Base-by-base conservation (phyloP, 2,797 vertebrate genomes). In the Lindbergichthys nudifrons region DNA sequence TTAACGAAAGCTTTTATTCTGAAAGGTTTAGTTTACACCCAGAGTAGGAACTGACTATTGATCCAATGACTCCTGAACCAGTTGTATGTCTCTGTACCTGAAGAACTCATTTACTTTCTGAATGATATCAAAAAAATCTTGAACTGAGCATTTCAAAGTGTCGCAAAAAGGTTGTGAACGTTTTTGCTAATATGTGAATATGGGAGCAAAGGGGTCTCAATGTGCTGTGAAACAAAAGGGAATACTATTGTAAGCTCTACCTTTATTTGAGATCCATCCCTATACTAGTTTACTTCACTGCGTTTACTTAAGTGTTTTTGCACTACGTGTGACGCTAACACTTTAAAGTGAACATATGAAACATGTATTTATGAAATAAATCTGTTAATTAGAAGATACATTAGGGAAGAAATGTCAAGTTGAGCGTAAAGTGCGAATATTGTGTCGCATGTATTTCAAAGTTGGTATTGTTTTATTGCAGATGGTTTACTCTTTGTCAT, bases 401-500 rank as follows among this genome's bases (percentile, higher is more conserved):
- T 36, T 36, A 9, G 32, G 32, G 5, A 32, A 8, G 32, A 32
- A 32, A 32, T 5, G 32, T 32, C 32, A 32, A 32, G 32, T 36
- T 26, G 26, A 26, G 26, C 26, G 4, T 16, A 53, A 18, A 52
- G 41, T 16, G 32, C n/a, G 5, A 52, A 60, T 2, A 43, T 3
- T 2, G 2, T 12, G 5, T 50, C 12, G 64, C 10, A 41, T 59
- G 32, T 13, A 6, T 7, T 36, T 7, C 5, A 6, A 36, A 36
- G 36, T 30, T 60, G 19, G 56, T 19, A 16, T 36, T 36, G 10
- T 11, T 41, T 62, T 53, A 12, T 42, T 53, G 16, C 15, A 16
- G n/a, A 52, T 11, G 18, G 15, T 4, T 74, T 1, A 36, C 16
- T 43, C 7, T 42, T 36, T 48, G 26, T 77, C 42, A 73, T 59